Base-by-base conservation (phyloP, 2,888 invertebrate genomes). In the Poecilobothrus nobilitatus region DNA sequence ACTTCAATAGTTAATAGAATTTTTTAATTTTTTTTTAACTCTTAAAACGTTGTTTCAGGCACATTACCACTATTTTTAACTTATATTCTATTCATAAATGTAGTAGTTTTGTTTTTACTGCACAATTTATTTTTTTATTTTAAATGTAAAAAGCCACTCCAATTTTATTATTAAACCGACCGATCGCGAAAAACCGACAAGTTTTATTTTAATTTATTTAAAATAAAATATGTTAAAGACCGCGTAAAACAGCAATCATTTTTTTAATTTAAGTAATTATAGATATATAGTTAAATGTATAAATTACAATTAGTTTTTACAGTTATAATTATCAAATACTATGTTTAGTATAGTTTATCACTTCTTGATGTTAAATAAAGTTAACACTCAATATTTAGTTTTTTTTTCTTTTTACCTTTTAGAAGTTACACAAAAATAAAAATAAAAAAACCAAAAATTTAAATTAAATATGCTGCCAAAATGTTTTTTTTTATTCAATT, bases 61-160 rank as follows among this genome's bases (percentile, higher is more conserved):
- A 68, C 70, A 67, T 67, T 65, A 64, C 22, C 62, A 64, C 61
- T 7, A 62, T 15, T 62, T 37, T 34, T 66, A 21, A 53, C 53
- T 53, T 53, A 53, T 53, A 53, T 53, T 53, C 53, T 53, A 53
- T 53, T 9, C 37, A 37, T 27, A 37, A 37, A 37, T 37, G 4
- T 37, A 37, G 37, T 8, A 37, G 10, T 37, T 37, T 37, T 37
- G 8, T 37, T 37, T 53, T 53, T 53, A 53, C 5, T 53, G 15
- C 15, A 18, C 53, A 53, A 5, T 37, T 10, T 37, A 37, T 1
- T 37, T 5, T 34, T 37, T 37, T 37, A 4, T n/a, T 37, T 10
- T 10, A 10, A 10, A 37, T 34, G 34, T 7, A 10, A 37, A 10
- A 37, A 27, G 9, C 12, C 37, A 8, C 1, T 5, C 37, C 8